These are phyloP conservation scores for Caenorhabditis macrosperma DNA, from an alignment of 2,888 invertebrate species.

Conservation along the genomic window DNA sequence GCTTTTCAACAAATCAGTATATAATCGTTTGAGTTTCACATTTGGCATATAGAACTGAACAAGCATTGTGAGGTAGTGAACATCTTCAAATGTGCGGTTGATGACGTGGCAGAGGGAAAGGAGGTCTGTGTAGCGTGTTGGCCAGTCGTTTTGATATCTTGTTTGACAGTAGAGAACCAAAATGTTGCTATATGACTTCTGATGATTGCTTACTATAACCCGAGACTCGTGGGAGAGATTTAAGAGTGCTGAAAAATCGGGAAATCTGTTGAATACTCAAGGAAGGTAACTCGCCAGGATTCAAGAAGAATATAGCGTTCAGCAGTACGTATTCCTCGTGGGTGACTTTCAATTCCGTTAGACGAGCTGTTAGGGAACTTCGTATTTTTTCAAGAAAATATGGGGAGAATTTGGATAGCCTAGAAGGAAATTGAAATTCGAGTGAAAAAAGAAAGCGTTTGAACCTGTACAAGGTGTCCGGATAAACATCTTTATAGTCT, in stretches of 20 bases:
- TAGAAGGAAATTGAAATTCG: background rate
- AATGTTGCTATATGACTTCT: background rate
- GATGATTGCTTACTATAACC: background rate
- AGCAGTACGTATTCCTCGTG: background rate
- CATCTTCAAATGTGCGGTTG: background rate
- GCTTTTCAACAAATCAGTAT: background rate
- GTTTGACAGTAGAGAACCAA: background rate
- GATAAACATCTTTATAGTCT: background rate
- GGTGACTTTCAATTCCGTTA: background rate
- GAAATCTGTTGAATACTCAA: background rate
- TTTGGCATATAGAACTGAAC: background rate
- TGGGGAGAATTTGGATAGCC: background rate
- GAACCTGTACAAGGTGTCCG: background rate
- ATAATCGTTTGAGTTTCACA: background rate
- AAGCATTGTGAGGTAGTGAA: background rate
- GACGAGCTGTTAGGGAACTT: background rate
- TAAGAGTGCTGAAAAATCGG: background rate
- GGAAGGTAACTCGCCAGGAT: background rate
- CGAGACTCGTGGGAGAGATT: background rate
- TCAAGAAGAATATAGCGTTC: background rate
- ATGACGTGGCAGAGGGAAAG: background rate
- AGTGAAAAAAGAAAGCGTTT: background rate
- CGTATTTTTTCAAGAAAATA: background rate
- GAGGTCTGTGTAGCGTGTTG: background rate
- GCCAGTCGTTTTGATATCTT: background rate